Base-by-base conservation (phyloP, 2,888 invertebrate genomes). In the Vannuccia rotundouncinata region DNA sequence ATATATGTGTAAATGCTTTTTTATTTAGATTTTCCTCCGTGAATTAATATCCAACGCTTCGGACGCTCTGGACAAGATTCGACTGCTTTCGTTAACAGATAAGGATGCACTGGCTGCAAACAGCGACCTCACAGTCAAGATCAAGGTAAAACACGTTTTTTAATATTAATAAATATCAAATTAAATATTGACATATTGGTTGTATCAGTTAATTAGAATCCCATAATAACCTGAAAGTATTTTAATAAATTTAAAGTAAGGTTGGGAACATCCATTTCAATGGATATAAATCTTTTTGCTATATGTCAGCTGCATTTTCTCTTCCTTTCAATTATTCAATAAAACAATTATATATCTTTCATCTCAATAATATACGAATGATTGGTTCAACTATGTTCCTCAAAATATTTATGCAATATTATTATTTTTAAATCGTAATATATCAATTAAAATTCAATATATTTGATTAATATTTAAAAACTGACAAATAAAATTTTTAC, bases 11-110 rank as follows among this genome's bases (percentile, higher is more conserved):
- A 25, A 17, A 17, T 13, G n/a, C 13, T 29, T 28, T 22, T 77
- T 82, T 78, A 89, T 88, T 0, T 89, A 93, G 92, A 97, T 98
- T 84, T 98, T 95, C 92, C 90, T 98, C 82, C 91, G 99, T 85
- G 99, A 99, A 90, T 90, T 99, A 88, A 99, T 99, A 86, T 99
- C 98, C 0, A 99, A 99, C 90, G 98, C 95, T 0, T 98, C 98
- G 0, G 99, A 99, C 90, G 99, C 99, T 66, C 90, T 99, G 83
- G 99, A 99, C 89, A 99, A 99, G 89, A 96, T 99, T 85, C 92
- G 99, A 29, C 91, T 98, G 84, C 88, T 98, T 82, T 93, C 97
- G 0, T 90, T 99, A 79, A 98, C 98, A 0, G 92, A 95, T 85
- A 92, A 92, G 84, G 90, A 90, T 80, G 93, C 93, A 80, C 89